Percentiles rank a stretch among this genome's conserved stretches.
Conservation (phyloP, 2,888 invertebrate species). For the Aphodius granarius region DNA sequence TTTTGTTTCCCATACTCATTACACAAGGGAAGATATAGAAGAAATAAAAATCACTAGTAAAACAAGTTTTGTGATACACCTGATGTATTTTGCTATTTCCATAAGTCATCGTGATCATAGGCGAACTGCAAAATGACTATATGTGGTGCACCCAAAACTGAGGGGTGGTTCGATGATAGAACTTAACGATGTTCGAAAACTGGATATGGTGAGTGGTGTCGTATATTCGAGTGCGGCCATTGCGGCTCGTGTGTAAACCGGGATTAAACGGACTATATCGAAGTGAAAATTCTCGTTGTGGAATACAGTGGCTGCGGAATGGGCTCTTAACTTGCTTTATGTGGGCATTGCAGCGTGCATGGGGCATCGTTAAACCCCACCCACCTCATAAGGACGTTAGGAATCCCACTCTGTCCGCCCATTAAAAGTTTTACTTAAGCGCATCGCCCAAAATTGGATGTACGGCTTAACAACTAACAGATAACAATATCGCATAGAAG, state of each 20-base stretch:
- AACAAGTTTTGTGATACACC: too few relatives aligned
- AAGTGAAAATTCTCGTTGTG: constrained; percentile 12
- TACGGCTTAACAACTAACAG: not conserved
- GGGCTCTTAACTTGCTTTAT: constrained; percentile 7
- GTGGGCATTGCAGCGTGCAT: constrained; percentile 5
- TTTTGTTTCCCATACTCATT: too few relatives aligned
- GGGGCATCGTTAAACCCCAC: constrained; percentile 8
- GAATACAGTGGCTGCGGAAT: constrained; percentile 6
- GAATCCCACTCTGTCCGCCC: not conserved
- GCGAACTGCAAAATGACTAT: too few relatives aligned
- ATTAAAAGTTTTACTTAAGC: not conserved
- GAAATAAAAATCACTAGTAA: too few relatives aligned
- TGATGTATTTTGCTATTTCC: too few relatives aligned
- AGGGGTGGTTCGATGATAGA: too few relatives aligned
- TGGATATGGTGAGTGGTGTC: not conserved
- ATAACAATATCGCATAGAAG: not conserved
- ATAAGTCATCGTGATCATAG: too few relatives aligned
- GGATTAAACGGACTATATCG: constrained; percentile 6
- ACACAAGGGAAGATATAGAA: too few relatives aligned
- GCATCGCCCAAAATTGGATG: not conserved
- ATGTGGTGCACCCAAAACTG: too few relatives aligned
- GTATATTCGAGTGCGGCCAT: not conserved
- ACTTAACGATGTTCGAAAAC: too few relatives aligned
- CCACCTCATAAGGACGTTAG: constrained; percentile 7
- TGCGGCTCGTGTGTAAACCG: constrained; percentile 6